A percentile compares a stretch with the other conserved stretches of the same genome.
Evolutionary conservation across 2,888 invertebrate genomes (phyloP).

Genomic region (Drosophila anceps): DNA sequence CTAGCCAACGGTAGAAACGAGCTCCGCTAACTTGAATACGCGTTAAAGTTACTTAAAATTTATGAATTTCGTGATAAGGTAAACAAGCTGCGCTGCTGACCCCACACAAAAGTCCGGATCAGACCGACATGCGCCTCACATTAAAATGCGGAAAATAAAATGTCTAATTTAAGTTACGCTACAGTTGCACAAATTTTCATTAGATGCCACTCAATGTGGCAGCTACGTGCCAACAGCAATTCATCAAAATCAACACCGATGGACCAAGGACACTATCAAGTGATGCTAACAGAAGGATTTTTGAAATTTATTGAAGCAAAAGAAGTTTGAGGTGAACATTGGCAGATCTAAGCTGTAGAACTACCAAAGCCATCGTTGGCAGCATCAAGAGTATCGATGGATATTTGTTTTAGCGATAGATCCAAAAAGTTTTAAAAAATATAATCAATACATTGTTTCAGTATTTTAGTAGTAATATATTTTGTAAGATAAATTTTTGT

Average conservation of each 20-base stretch:
- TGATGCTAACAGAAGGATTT: not conserved
- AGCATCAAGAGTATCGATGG: no score
- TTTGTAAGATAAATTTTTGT: no score
- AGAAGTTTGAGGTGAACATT: not conserved
- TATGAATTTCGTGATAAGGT: constrained; percentile 80
- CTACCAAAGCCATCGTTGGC: no score
- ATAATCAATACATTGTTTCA: no score
- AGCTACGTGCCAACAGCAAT: constrained; percentile 43
- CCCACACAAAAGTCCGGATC: constrained; percentile 15
- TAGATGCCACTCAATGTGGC: constrained; percentile 37
- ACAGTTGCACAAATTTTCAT: constrained; percentile 70
- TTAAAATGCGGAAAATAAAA: constrained; percentile 62
- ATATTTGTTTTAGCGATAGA: no score
- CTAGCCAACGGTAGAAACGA: constrained; percentile 63
- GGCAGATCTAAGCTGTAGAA: not conserved
- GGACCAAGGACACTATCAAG: not conserved
- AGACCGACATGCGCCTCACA: constrained; percentile 34
- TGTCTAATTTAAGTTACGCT: constrained; percentile 74
- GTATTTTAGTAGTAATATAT: no score
- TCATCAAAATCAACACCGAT: constrained; percentile 17
- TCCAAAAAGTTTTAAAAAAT: no score
- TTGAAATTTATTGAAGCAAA: not conserved
- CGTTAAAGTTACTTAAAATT: constrained; percentile 79
- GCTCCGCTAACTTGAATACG: constrained; percentile 47
- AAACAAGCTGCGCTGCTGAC: constrained; percentile 63